phyloP scores from a whole-genome alignment of 2,113 vertebrate species.

The Probosciger aterrimus region DNA sequence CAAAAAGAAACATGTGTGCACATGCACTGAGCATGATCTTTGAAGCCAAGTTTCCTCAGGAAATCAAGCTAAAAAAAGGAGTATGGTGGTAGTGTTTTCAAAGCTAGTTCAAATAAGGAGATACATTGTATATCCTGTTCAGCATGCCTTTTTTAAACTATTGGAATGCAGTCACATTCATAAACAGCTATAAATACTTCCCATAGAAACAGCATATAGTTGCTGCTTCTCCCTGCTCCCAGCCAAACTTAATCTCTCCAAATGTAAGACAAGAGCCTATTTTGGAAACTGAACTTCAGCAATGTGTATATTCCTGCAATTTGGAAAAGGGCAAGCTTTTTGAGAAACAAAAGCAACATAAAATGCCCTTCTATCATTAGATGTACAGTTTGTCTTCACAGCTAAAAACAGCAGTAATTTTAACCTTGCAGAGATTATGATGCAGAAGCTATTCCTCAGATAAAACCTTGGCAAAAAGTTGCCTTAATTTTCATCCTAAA shows the following conservation, averaged over 20 bases:
- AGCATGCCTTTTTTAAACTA: constrained; percentile 7
- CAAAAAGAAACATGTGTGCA: background rate
- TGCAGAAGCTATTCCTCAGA: background rate
- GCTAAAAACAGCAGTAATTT: background rate
- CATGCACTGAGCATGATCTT: background rate
- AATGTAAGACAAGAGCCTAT: constrained; percentile 17
- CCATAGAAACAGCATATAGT: constrained; percentile 39
- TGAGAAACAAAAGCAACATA: background rate
- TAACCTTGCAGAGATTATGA: background rate
- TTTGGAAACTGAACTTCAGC: constrained; percentile 45
- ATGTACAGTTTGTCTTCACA: background rate
- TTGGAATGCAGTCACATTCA: constrained; percentile 33
- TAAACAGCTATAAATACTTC: constrained; percentile 57
- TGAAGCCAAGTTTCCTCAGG: constrained; percentile 4
- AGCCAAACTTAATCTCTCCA: constrained; percentile 27
- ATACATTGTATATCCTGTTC: constrained; percentile 5
- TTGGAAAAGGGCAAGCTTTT: background rate
- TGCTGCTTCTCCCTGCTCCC: background rate
- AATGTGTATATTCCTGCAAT: background rate
- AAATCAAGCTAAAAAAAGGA: constrained; percentile 25
- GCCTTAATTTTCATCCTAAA: background rate
- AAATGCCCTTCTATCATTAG: background rate
- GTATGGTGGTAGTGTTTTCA: background rate
- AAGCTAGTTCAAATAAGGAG: constrained; percentile 54
- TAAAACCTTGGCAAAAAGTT: background rate